These are phyloP conservation scores for Lasioglossum oenotherae DNA, from an alignment of 2,888 invertebrate species.

Conservation along the genomic window DNA sequence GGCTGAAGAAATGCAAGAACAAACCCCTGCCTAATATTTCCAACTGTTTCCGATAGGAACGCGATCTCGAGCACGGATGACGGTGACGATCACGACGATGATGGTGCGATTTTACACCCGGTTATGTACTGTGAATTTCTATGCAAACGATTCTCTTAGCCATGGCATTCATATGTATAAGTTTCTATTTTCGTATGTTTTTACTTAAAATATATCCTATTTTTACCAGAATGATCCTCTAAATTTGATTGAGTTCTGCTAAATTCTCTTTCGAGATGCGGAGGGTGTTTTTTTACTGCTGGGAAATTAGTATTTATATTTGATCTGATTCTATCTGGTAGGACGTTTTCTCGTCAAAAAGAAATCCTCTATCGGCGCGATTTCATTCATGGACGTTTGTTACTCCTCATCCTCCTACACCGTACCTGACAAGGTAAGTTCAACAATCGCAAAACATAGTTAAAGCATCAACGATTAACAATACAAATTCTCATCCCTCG, in stretches of 20 bases:
- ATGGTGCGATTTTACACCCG: neutral
- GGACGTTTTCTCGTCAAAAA: no score
- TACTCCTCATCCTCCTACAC: neutral
- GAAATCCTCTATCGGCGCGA: no score
- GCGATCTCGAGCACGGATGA: neutral
- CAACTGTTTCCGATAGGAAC: slow-evolving; percentile 8
- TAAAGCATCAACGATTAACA: no score
- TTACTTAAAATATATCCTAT: neutral
- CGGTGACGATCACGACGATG: neutral
- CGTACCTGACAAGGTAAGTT: no score
- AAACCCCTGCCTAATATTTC: slow-evolving; percentile 74
- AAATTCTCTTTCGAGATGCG: neutral
- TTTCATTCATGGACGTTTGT: neutral
- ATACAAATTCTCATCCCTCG: no score
- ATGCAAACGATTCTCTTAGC: neutral
- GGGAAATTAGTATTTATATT: neutral
- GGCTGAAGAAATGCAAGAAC: slow-evolving; percentile 80
- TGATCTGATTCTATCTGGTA: neutral
- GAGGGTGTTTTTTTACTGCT: neutral
- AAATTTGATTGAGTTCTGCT: neutral
- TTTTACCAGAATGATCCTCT: neutral
- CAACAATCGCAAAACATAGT: no score
- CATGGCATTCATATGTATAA: neutral
- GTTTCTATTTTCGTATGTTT: neutral
- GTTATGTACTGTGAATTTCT: neutral